Base-by-base conservation (phyloP, 2,888 invertebrate species). In the Drosophila diplacantha region DNA sequence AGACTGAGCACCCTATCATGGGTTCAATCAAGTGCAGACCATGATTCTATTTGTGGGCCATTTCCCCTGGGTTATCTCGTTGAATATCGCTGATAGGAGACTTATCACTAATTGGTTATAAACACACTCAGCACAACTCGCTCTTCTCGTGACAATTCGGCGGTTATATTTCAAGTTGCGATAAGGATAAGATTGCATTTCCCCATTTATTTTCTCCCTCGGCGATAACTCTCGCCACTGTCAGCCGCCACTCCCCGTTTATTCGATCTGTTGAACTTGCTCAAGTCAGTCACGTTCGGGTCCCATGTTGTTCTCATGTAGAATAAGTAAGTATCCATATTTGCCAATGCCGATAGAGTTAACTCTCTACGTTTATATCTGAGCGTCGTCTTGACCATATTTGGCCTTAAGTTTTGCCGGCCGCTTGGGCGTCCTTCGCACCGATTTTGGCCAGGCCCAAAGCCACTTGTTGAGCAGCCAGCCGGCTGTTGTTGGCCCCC, bases 371-470 rank as follows among this genome's bases (percentile, higher is more conserved):
- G 16, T 6, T 9, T 46, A 2, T 44, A 31, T 41, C 39, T 41
- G 32, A 51, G 35, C 46, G 63, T 58, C 67, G 65, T 60, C 67
- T 69, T 81, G 68, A 52, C 77, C 79, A 81, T 81, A 78, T 75
- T 67, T 56, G 79, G 79, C 47, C 49, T 20, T 46, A 65, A 67
- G 54, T 61, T 70, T 62, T 58, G 71, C 77, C 77, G 71, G 74
- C 61, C 54, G 49, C 64, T 78, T 81, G 65, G 72, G 65, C 77
- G 77, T 81, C 77, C 77, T 78, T 78, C 79, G 68, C 72, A 65
- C 65, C 72, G 68, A 60, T 75, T 74, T 78, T 72, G 75, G 69
- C 58, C 58, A 49, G 37, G 39, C 41, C 62, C 46, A 73, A 62
- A 77, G 76, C 79, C 72, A 78, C 77, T 73, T 78, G 77, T 81